Percentiles rank a stretch among this genome's conserved stretches.
phyloP scores from a whole-genome alignment of 2,113 vertebrate species.

The Carlito syrichta region DNA sequence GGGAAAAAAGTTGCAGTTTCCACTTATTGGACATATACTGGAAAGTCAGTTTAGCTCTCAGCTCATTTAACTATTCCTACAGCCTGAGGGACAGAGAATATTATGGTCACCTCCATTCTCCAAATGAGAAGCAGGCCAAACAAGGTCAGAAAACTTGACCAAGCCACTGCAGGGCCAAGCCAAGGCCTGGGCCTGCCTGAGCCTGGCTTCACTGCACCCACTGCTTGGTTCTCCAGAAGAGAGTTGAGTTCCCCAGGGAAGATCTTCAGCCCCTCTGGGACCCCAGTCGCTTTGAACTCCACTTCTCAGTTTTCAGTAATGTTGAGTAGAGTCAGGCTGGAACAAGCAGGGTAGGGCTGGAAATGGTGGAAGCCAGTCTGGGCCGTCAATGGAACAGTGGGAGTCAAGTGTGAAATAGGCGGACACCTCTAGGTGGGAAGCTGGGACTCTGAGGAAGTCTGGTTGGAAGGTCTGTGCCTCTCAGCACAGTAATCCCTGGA shows the following conservation, averaged over 20 bases:
- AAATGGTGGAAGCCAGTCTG: accelerated
- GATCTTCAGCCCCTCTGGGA: too few species aligned
- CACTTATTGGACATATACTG: accelerated
- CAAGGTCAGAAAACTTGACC: background rate
- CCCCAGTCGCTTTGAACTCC: background rate
- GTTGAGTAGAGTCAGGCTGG: background rate
- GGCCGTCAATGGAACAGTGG: accelerated
- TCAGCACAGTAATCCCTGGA: background rate
- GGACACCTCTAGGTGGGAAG: background rate
- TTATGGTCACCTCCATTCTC: accelerated
- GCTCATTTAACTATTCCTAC: accelerated
- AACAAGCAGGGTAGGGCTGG: background rate
- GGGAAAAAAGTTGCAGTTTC: background rate
- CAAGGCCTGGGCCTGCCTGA: background rate
- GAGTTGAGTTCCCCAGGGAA: background rate
- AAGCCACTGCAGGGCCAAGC: accelerated
- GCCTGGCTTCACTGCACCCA: background rate
- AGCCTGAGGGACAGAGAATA: accelerated
- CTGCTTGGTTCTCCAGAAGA: background rate
- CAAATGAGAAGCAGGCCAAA: background rate
- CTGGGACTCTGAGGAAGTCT: background rate
- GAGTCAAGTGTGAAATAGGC: too few species aligned
- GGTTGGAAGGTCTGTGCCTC: background rate
- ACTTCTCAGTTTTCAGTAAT: background rate
- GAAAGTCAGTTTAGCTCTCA: accelerated